phyloP scores from a whole-genome alignment of 2,113 vertebrate species.

The Pomatorhinus ruficollis region DNA sequence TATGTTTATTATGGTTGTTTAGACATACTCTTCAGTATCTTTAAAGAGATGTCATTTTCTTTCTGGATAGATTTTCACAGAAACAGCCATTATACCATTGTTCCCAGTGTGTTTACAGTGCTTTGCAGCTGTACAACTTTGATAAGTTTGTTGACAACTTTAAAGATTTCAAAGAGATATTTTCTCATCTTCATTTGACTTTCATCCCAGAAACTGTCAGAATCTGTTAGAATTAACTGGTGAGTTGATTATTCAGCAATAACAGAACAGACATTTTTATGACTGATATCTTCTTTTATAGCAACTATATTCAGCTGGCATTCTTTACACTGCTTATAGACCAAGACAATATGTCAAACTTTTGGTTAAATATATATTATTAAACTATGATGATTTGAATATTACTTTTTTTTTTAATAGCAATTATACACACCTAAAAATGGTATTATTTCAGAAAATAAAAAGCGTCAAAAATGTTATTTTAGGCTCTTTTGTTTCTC shows the following conservation, averaged over 20 bases:
- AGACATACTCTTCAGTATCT: not conserved
- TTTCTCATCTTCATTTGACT: not conserved
- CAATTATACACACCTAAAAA: fast-evolving
- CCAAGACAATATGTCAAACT: not conserved
- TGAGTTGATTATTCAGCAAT: not conserved
- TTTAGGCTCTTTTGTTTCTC: not conserved
- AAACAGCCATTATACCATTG: not conserved
- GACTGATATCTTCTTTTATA: not conserved
- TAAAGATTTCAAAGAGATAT: not conserved
- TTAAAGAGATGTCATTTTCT: not conserved
- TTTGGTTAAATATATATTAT: not conserved
- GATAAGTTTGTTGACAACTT: not conserved
- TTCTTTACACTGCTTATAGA: not conserved
- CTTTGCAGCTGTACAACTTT: not conserved
- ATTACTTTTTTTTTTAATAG: not conserved
- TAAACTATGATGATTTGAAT: not conserved
- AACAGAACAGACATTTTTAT: not conserved
- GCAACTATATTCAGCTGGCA: not conserved
- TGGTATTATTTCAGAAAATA: not conserved
- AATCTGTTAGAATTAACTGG: not conserved
- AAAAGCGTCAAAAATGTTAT: not conserved
- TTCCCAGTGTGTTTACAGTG: not conserved
- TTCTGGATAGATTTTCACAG: not conserved
- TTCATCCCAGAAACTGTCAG: not conserved
- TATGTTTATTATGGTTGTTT: not conserved